Evolutionary conservation across 1,140 invertebrate genomes (phyloP).

Genomic region (Pseudomyrmex concolor): DNA sequence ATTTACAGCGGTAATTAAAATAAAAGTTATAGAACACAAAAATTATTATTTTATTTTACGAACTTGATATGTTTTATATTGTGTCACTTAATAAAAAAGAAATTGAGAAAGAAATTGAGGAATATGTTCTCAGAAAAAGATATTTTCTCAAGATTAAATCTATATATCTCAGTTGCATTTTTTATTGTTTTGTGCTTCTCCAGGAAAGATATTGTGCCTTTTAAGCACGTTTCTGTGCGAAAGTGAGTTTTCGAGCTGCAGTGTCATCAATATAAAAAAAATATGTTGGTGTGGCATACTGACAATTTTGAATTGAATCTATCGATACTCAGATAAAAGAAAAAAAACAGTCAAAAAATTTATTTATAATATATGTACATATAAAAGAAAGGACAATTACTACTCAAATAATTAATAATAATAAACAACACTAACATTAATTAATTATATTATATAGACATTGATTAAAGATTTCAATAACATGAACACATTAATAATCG

Average conservation of each 20-base stretch:
- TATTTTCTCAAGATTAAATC: conserved; percentile 30
- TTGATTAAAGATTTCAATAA: conserved; percentile 32
- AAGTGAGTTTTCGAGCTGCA: conserved; percentile 28
- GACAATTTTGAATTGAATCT: not conserved
- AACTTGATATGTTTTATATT: not conserved
- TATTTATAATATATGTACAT: not conserved
- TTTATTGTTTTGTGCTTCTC: not conserved
- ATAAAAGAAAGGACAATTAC: not conserved
- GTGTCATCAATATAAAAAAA: conserved; percentile 11
- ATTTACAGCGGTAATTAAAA: not conserved
- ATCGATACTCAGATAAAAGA: not conserved
- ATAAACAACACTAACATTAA: not conserved
- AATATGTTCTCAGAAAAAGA: conserved; percentile 18
- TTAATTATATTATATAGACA: conserved; percentile 14
- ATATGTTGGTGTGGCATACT: conserved; percentile 6
- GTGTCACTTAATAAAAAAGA: not conserved
- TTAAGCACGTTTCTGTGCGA: conserved; percentile 35
- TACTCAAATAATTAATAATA: conserved; percentile 8
- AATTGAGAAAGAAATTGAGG: not conserved
- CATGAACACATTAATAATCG: not conserved
- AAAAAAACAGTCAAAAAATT: not conserved
- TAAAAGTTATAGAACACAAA: not conserved
- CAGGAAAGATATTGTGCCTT: conserved; percentile 21
- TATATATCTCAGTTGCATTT: conserved; percentile 38
- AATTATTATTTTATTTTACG: not conserved